phyloP scores from a whole-genome alignment of 2,797 vertebrate species.

The Distichodus sexfasciatus region DNA sequence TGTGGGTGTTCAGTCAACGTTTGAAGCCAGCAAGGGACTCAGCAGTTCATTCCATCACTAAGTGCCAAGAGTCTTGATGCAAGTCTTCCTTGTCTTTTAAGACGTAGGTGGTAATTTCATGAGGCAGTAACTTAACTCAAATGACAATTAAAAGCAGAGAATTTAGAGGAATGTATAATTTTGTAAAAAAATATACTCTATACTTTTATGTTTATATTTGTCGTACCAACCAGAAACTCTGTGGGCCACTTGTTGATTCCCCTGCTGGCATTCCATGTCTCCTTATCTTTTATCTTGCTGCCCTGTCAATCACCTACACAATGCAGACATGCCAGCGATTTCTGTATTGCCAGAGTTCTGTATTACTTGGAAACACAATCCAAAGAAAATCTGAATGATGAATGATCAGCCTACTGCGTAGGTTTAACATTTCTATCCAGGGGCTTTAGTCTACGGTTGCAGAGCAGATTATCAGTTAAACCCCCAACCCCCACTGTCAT shows the following conservation, averaged over 20 bases:
- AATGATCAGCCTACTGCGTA: not conserved
- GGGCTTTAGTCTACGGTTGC: not conserved
- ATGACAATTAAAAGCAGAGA: no score
- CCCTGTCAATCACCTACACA: conserved; percentile 45
- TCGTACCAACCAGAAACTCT: no score
- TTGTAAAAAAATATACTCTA: not conserved
- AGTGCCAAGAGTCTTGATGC: not conserved
- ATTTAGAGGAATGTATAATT: no score
- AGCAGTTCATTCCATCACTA: not conserved
- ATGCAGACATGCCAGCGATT: conserved; percentile 22
- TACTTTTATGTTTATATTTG: no score
- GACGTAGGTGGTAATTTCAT: no score
- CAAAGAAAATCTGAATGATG: not conserved
- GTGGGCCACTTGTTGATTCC: no score
- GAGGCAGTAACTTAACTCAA: no score
- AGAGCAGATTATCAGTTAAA: conserved; percentile 7
- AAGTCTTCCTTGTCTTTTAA: no score
- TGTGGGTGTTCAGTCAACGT: no score
- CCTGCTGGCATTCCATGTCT: no score
- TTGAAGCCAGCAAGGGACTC: no score
- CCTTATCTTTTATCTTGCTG: conserved; percentile 44
- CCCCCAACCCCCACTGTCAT: not conserved
- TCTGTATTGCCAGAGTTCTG: no score
- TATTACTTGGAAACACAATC: not conserved
- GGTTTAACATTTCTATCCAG: not conserved